Base-by-base conservation (phyloP, 2,797 vertebrate species). In the Furcifer pardalis region DNA sequence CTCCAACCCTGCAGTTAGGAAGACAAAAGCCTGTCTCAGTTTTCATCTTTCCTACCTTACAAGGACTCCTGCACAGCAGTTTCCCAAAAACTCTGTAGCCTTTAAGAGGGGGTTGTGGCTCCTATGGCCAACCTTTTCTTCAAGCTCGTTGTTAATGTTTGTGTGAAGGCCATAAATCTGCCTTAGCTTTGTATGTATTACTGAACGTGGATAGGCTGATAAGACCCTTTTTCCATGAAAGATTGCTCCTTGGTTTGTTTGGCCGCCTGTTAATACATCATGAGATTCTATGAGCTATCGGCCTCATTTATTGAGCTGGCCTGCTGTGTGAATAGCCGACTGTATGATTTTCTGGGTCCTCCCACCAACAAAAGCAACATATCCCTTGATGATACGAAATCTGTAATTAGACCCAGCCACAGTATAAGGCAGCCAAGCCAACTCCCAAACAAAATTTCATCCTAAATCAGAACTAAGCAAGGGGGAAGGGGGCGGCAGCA, bases 381-480 rank as follows among this genome's bases (percentile, higher is more conserved):
- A 23, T 19, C 56, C 52, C 65, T 86, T 81, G 65, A 59, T 77
- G 52, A 77, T 59, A n/a, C 37, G 42, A n/a, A 65, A 52, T 52
- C 52, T 86, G 65, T 77, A 86, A 81, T 86, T 86, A 77, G 73
- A 63, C 32, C 42, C 49, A 37, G 63, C 17, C 30, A 3, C 74
- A 46, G 52, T 71, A 77, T 32, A 49, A 5, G 27, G 40, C 73
- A n/a, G 46, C 35, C 35, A 59, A 69, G 2, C 63, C 63, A 69
- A 42, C 74, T 37, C 59, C 49, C 63, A 32, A 68, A 40, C 35
- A 2, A 9, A 81, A 30, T 60, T 62, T 44, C 5, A 23, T 42
- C 52, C 52, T 7, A 30, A 56, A 12, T 19, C 60, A 56, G 23
- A 76, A 25, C 60, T n/a, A 25, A 23, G 21, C 17, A 27, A 5